These are phyloP conservation scores for Paraplagusia blochii DNA, from an alignment of 2,113 vertebrate species.

Conservation along the genomic window DNA sequence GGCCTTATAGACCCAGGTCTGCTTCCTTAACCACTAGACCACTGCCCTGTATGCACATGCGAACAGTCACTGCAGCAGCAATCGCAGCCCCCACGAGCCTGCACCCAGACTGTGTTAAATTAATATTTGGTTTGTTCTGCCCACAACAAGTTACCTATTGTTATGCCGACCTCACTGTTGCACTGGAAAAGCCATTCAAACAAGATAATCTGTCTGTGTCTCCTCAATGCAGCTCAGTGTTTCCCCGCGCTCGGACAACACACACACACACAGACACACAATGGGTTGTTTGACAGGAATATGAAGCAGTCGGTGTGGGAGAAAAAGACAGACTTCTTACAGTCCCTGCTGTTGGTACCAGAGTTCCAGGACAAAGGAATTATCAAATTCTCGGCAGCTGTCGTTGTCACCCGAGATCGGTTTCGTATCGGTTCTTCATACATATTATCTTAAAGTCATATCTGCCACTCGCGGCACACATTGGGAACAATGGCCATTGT, in stretches of 20 bases:
- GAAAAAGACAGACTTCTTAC: constrained; percentile 59
- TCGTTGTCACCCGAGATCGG: not conserved
- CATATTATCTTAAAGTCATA: constrained; percentile 14
- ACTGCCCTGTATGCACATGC: constrained; percentile 70
- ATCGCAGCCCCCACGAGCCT: constrained; percentile 26
- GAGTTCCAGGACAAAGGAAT: constrained; percentile 4
- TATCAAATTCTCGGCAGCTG: constrained; percentile 20
- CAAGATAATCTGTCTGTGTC: constrained; percentile 72
- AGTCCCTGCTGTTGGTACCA: constrained; percentile 4
- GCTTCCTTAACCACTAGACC: too few species aligned
- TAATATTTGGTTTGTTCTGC: constrained; percentile 71
- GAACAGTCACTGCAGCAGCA: constrained; percentile 65
- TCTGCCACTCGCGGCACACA: constrained; percentile 11
- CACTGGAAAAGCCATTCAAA: constrained; percentile 73
- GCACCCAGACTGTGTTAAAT: constrained; percentile 56
- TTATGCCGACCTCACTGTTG: constrained; percentile 63
- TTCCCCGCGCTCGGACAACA: constrained; percentile 50
- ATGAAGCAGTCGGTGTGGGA: constrained; percentile 63
- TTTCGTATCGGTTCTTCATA: not conserved
- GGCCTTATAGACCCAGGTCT: too few species aligned
- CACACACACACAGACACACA: constrained; percentile 67
- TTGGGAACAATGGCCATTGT: constrained; percentile 68
- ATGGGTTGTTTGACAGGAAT: constrained; percentile 68
- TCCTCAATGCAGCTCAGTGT: constrained; percentile 61
- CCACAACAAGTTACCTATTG: constrained; percentile 76